These are phyloP conservation scores for Ifrita kowaldi DNA, from an alignment of 2,113 vertebrate species.

Conservation along the genomic window DNA sequence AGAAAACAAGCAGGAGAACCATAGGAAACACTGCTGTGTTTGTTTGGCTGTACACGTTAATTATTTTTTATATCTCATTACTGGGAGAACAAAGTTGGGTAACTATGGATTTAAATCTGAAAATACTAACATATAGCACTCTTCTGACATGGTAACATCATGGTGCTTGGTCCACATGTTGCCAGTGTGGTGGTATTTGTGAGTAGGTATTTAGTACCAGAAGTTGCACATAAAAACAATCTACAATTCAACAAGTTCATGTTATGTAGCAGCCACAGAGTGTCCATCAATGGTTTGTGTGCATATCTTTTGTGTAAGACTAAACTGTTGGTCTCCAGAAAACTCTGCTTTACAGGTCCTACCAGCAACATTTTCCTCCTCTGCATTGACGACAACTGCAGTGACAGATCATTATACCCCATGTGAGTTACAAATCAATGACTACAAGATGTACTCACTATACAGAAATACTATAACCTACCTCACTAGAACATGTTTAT, in stretches of 20 bases:
- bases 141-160: not conserved
- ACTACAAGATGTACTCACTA: not conserved
- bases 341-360: not conserved
- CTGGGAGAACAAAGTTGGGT: not conserved
- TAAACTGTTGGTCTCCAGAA: not conserved
- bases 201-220: not conserved
- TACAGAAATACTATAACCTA: not conserved
- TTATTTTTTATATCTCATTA: not conserved
- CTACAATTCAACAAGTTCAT: not conserved
- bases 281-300: not conserved
- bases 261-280: not conserved
- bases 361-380: not conserved
- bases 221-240: not conserved
- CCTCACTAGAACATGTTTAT: not conserved
- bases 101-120: not conserved
- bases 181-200: not conserved
- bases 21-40: not conserved
- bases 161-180: not conserved
- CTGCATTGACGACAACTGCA: not conserved
- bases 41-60: not conserved
- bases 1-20: not conserved
- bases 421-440: not conserved
- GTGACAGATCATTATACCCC: not conserved
- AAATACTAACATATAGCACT: not conserved
- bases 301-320: not conserved